These are phyloP conservation scores for Pygoscelis antarcticus DNA, from an alignment of 2,113 vertebrate genomes.

Conservation along the genomic window DNA sequence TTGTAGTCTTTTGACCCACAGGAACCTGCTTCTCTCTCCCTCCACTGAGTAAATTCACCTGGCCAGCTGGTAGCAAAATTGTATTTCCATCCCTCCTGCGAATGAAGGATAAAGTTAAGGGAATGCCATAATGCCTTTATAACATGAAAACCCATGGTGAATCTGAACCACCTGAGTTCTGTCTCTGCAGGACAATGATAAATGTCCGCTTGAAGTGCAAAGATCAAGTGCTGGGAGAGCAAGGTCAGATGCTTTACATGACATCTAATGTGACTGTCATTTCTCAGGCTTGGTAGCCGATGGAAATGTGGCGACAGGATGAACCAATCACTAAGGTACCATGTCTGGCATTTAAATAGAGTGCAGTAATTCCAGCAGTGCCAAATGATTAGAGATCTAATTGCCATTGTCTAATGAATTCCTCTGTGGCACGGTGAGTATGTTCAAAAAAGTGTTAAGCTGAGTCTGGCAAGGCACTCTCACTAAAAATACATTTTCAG, in stretches of 20 bases:
- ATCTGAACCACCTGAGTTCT: constrained; percentile 72
- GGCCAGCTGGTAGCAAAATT: neutral
- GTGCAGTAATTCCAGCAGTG: constrained; percentile 62
- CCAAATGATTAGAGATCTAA: constrained; percentile 73
- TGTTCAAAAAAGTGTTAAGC: neutral
- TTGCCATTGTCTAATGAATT: constrained; percentile 67
- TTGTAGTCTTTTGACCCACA: neutral
- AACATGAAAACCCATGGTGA: constrained; percentile 30
- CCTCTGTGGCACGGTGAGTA: neutral
- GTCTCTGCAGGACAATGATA: constrained; percentile 68
- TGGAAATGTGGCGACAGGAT: constrained; percentile 66
- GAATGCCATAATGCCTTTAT: neutral
- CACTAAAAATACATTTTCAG: constrained; percentile 28
- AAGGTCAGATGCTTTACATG: constrained; percentile 79
- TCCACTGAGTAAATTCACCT: constrained; percentile 1
- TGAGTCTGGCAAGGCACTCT: neutral
- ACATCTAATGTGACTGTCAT: constrained; percentile 75
- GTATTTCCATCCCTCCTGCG: neutral
- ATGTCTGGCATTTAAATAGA: constrained; percentile 75
- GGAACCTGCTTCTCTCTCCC: neutral
- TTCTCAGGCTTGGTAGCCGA: constrained; percentile 67
- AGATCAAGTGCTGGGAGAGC: constrained; percentile 75
- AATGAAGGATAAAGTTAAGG: neutral
- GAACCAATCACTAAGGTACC: constrained; percentile 73
- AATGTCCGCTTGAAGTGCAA: constrained; percentile 71